Evolutionary conservation across 2,113 vertebrate genomes (phyloP), one percentile per base, ranked within the genome.

Genomic region (Tachysurus vachellii): DNA sequence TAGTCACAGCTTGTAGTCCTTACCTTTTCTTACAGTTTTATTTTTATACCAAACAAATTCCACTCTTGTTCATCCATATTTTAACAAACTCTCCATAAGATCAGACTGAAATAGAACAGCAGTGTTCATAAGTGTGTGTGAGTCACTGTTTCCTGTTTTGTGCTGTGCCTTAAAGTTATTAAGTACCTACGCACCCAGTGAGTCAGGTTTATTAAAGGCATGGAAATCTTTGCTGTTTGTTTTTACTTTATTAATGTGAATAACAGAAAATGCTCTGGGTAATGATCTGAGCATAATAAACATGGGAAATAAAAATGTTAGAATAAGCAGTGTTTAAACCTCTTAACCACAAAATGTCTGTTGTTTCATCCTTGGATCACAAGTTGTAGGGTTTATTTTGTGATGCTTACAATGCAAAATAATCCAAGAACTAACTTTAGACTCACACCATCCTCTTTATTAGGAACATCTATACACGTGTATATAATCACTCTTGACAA

Each of bases 31-130:
- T 26, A n/a, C 44, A 23, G 3, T 7, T 44, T 44, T 42, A 44
- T 9, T 44, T 73, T 44, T 26, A 76, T 53, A 76, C 12, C 73
- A 71, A 71, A 71, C 36, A 19, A 7, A 71, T 42, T 7, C 11
- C 11, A 76, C 47, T 26, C 42, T 76, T 76, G 42, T 2, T 50
- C 11, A 47, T 75, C 31, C 14, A 75, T 4, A 47, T 47, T 47
- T 44, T 6, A 31, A 26, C 4, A 17, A 79, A 79, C 1, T 54
- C 47, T 79, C 54, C 26, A n/a, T 9, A 14, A 54, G 75, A 53
- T 79, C 50, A 10, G 50, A 54, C 75, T 28, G 75, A 54, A 79
- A 54, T 54, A 79, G 50, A 50, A 54, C 75, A 79, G 75, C n/a
- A 42, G 26, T 28, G 50, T n/a, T 79, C 26, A 79, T 28, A 28